Percentiles rank a stretch among this genome's conserved stretches.
Conservation (phyloP, 2,888 invertebrate genomes). For the Nymphalis polychloros region DNA sequence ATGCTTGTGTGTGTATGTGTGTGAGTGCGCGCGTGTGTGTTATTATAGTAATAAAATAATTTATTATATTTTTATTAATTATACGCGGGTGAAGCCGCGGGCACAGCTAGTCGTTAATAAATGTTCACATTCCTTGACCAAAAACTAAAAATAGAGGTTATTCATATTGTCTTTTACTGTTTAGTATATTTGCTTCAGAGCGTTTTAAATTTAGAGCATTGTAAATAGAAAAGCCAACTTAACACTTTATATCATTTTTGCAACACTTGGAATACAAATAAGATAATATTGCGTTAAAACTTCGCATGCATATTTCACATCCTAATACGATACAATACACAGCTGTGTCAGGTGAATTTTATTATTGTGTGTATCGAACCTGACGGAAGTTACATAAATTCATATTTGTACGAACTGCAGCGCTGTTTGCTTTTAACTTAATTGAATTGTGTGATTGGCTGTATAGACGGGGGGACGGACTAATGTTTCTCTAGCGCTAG, state of each 20-base stretch:
- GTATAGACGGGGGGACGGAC: constrained; percentile 35
- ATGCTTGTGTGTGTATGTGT: no score
- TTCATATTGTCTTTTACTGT: no score
- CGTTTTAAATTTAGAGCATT: neutral
- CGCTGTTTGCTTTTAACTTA: constrained; percentile 60
- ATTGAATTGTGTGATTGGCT: constrained; percentile 52
- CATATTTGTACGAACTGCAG: constrained; percentile 46
- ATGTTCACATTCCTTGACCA: no score
- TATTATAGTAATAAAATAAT: no score
- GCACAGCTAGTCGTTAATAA: no score
- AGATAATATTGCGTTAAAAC: neutral
- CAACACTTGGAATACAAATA: neutral
- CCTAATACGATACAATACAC: constrained; percentile 17
- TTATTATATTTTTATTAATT: no score
- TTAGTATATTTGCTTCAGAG: no score
- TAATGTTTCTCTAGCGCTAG: constrained; percentile 19
- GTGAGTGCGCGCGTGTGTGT: no score
- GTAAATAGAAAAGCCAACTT: neutral
- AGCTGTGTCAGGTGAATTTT: constrained; percentile 45
- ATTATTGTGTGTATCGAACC: constrained; percentile 43
- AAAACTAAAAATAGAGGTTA: no score
- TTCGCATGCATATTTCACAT: neutral
- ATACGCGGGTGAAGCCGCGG: no score
- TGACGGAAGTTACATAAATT: constrained; percentile 45
- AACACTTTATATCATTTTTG: no score